A percentile compares a stretch with the other conserved stretches of the same genome.
Conservation (phyloP, 2,797 vertebrate genomes). For the Mareca penelope region DNA sequence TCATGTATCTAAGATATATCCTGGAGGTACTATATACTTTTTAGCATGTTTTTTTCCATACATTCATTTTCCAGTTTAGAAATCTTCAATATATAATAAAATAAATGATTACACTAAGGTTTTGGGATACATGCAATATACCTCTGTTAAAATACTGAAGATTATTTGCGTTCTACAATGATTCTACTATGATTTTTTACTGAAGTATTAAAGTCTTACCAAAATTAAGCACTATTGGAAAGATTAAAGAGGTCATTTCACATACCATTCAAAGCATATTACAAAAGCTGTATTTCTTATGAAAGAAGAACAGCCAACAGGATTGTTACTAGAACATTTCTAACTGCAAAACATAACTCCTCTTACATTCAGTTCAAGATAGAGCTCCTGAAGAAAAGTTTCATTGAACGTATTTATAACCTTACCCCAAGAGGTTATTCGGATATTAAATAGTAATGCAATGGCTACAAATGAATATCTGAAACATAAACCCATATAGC, state of each 20-base stretch:
- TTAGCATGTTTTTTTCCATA: background rate
- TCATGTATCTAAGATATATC: background rate
- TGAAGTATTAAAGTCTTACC: background rate
- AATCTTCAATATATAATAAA: background rate
- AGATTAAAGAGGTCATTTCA: background rate
- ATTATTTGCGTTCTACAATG: background rate
- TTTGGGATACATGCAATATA: accelerated
- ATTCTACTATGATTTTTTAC: background rate
- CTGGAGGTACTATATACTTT: background rate
- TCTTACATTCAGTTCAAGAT: background rate
- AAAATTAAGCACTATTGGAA: background rate
- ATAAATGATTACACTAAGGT: background rate
- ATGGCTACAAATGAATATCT: background rate
- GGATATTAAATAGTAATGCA: background rate
- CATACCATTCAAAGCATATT: background rate
- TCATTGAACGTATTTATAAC: background rate
- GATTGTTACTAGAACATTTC: background rate
- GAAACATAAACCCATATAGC: background rate
- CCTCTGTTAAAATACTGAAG: background rate
- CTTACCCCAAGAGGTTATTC: background rate
- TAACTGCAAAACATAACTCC: background rate
- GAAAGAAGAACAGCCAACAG: no score
- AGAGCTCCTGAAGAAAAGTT: background rate
- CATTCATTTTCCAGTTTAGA: background rate
- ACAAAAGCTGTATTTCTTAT: background rate